These are phyloP conservation scores for Istiophorus platypterus DNA, from an alignment of 2,113 vertebrate genomes.

Conservation along the genomic window DNA sequence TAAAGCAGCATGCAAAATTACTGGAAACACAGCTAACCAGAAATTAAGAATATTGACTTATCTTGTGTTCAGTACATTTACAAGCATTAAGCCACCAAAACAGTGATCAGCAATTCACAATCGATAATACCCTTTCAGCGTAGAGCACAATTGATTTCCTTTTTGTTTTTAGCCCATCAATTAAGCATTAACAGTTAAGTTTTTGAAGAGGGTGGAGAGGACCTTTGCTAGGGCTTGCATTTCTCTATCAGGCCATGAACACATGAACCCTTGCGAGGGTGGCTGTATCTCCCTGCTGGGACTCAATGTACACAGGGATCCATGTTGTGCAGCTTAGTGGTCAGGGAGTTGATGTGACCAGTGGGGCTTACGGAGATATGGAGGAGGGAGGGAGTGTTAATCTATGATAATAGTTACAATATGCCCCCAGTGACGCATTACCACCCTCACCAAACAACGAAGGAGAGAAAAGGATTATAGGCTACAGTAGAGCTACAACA, in stretches of 20 bases:
- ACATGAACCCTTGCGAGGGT: slow-evolving; percentile 33
- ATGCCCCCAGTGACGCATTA: slow-evolving; percentile 61
- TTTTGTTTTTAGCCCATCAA: slow-evolving; percentile 31
- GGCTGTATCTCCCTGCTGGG: slow-evolving; percentile 39
- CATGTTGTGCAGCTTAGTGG: slow-evolving; percentile 47
- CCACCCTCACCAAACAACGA: slow-evolving; percentile 51
- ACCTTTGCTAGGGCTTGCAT: slow-evolving; percentile 14
- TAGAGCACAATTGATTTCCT: slow-evolving; percentile 27
- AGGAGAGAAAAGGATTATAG: slow-evolving; percentile 45
- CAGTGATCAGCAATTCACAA: slow-evolving; percentile 6
- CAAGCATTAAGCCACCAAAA: slow-evolving; percentile 23
- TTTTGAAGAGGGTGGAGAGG: neutral
- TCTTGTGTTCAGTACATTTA: slow-evolving; percentile 1
- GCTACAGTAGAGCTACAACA: slow-evolving; percentile 1
- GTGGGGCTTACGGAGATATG: slow-evolving; percentile 55
- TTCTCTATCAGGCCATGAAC: slow-evolving; percentile 43
- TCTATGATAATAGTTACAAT: slow-evolving; percentile 72
- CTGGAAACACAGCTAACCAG: neutral
- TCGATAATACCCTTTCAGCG: slow-evolving; percentile 40
- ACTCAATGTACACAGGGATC: slow-evolving; percentile 24
- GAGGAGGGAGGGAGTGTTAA: slow-evolving; percentile 60
- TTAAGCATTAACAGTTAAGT: slow-evolving; percentile 6
- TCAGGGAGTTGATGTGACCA: slow-evolving; percentile 54
- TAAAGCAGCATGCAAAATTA: slow-evolving; percentile 13
- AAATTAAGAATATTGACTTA: slow-evolving; percentile 3